A percentile compares a stretch with the other conserved stretches of the same genome.
phyloP scores from a whole-genome alignment of 2,113 vertebrate genomes.

The Hydropotes inermis region DNA sequence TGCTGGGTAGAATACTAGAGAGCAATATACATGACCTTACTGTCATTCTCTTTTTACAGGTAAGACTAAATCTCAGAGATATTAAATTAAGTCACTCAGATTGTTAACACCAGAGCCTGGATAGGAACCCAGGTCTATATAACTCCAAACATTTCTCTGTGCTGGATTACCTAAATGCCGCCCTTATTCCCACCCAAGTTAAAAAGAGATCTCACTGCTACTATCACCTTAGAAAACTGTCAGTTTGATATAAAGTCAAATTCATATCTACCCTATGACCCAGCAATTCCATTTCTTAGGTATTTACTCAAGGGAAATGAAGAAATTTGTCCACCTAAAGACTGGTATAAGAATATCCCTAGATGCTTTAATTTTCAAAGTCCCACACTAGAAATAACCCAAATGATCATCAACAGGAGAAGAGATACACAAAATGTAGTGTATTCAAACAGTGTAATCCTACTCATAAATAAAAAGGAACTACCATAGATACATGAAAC shows the following conservation, averaged over 20 bases:
- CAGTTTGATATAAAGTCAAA: not conserved
- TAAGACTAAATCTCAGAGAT: not conserved
- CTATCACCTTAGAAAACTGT: not conserved
- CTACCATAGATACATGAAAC: not conserved
- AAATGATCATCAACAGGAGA: not conserved
- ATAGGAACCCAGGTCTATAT: not conserved
- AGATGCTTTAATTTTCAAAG: conserved; percentile 10
- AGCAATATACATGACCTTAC: not conserved
- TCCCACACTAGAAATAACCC: not conserved
- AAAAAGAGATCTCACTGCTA: not conserved
- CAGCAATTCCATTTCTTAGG: not conserved
- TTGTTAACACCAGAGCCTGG: not conserved
- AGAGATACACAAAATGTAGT: not conserved
- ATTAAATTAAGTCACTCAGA: not conserved
- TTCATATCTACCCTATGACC: not conserved
- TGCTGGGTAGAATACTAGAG: not conserved
- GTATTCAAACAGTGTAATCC: not conserved
- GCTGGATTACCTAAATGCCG: not conserved
- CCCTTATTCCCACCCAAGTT: not conserved
- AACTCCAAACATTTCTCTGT: not conserved
- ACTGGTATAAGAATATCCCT: not conserved
- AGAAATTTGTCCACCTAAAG: not conserved
- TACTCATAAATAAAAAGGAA: not conserved
- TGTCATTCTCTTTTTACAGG: not conserved
- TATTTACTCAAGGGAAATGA: conserved; percentile 33